Evolutionary conservation across 2,888 invertebrate species (phyloP).

Genomic region (Danaus chrysippus): DNA sequence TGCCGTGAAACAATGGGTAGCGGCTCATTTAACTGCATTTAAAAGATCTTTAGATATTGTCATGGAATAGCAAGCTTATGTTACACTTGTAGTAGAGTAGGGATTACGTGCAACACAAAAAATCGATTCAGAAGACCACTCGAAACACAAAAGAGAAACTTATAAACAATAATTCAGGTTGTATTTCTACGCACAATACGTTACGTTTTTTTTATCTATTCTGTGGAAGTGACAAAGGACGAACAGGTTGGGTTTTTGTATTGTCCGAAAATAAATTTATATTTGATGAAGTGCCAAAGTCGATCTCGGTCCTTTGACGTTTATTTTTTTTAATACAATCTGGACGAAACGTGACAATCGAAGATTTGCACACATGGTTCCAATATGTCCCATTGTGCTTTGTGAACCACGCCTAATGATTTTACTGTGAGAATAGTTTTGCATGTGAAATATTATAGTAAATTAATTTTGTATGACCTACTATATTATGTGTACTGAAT

Average conservation of each 20-base stretch:
- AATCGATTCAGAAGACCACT: slow-evolving; percentile 56
- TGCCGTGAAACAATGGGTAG: neutral
- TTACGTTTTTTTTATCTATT: slow-evolving; percentile 45
- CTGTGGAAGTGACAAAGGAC: slow-evolving; percentile 48
- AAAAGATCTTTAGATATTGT: slow-evolving; percentile 15
- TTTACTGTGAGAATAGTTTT: slow-evolving; percentile 51
- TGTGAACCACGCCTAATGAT: slow-evolving; percentile 56
- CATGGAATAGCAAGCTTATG: slow-evolving; percentile 12
- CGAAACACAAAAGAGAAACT: slow-evolving; percentile 48
- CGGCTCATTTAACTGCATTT: slow-evolving; percentile 16
- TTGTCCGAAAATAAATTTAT: slow-evolving; percentile 69
- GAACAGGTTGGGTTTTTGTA: slow-evolving; percentile 62
- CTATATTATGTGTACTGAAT: neutral
- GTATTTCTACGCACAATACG: slow-evolving; percentile 53
- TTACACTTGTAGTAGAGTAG: slow-evolving; percentile 22
- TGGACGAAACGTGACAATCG: slow-evolving; percentile 60
- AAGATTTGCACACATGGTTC: slow-evolving; percentile 70
- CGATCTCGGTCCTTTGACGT: slow-evolving; percentile 60
- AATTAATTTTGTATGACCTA: neutral
- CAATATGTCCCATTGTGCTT: slow-evolving; percentile 67
- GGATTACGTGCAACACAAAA: slow-evolving; percentile 23
- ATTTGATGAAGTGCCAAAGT: slow-evolving; percentile 78
- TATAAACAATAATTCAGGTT: slow-evolving; percentile 70
- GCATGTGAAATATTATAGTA: slow-evolving; percentile 23
- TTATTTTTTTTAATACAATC: slow-evolving; percentile 53